phyloP scores from a whole-genome alignment of 1,140 invertebrate genomes.

The Drosophila athabasca region DNA sequence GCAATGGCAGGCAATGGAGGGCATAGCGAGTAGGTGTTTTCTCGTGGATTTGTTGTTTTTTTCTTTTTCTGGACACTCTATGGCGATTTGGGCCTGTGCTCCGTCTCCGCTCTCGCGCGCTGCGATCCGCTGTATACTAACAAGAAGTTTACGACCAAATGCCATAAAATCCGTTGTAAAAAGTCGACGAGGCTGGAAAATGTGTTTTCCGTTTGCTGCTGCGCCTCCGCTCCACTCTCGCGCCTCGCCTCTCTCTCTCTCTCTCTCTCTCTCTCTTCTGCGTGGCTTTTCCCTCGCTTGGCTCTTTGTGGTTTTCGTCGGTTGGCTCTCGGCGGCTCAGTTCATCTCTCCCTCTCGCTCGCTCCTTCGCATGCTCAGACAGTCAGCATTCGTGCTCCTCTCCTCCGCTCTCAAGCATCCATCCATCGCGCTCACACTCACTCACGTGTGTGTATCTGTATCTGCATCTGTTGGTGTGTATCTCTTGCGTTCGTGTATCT shows the following conservation, averaged over 20 bases:
- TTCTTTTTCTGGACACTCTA: constrained; percentile 25
- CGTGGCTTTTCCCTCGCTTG: constrained; percentile 49
- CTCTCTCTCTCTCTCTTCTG: not conserved
- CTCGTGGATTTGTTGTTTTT: constrained; percentile 23
- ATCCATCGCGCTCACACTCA: constrained; percentile 28
- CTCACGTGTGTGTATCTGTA: constrained; percentile 8
- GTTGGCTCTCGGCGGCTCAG: not conserved
- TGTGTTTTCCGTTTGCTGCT: constrained; percentile 76
- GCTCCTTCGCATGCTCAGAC: constrained; percentile 36
- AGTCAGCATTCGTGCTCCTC: constrained; percentile 1
- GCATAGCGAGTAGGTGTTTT: constrained; percentile 20
- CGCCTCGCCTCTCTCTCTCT: constrained; percentile 16
- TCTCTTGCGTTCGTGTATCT: constrained; percentile 62
- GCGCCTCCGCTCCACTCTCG: constrained; percentile 9
- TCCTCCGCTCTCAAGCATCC: constrained; percentile 20
- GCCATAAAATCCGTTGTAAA: constrained; percentile 83
- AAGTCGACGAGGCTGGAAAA: constrained; percentile 83
- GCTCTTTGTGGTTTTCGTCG: constrained; percentile 45
- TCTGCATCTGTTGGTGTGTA: constrained; percentile 50
- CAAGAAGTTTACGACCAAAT: constrained; percentile 84
- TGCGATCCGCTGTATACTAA: constrained; percentile 83
- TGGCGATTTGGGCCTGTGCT: constrained; percentile 31
- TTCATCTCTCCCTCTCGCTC: constrained; percentile 40
- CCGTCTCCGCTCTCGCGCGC: constrained; percentile 64
- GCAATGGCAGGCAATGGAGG: constrained; percentile 5